A percentile compares a stretch with the other conserved stretches of the same genome.
These are phyloP conservation scores for Microchrysa polita DNA, from an alignment of 2,888 invertebrate species.

Conservation along the genomic window DNA sequence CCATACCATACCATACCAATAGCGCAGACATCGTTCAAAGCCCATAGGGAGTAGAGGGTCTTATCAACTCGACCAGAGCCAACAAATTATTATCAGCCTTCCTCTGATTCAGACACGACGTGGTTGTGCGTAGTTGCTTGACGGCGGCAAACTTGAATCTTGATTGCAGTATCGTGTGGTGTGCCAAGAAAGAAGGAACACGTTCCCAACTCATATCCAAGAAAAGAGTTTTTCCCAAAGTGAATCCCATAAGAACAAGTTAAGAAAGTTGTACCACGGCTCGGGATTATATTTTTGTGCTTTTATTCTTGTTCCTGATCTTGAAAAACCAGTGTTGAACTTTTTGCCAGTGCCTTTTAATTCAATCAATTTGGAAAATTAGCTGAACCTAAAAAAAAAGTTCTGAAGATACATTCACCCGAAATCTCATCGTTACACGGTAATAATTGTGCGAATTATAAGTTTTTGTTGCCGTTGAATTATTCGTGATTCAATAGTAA, in stretches of 20 bases:
- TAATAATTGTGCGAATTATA: conserved; percentile 11
- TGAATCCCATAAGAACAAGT: conserved; percentile 5
- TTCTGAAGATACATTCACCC: not conserved
- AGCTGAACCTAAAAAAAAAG: conserved; percentile 8
- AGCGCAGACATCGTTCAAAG: too few species aligned
- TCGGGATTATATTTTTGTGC: conserved; percentile 25
- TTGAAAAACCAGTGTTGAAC: conserved; percentile 18
- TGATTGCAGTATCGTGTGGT: not conserved
- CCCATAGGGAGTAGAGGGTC: conserved; percentile 21
- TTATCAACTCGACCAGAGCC: conserved; percentile 20
- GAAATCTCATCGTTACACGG: not conserved
- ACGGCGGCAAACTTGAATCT: conserved; percentile 8
- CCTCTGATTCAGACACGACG: conserved; percentile 26
- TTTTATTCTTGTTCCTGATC: not conserved
- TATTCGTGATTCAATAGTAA: too few species aligned
- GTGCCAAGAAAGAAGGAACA: too few species aligned
- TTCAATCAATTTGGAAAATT: conserved; percentile 10
- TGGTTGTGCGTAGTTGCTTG: too few species aligned
- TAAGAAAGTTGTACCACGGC: conserved; percentile 37
- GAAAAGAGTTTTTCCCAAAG: not conserved
- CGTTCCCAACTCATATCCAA: not conserved
- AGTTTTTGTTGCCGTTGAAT: too few species aligned
- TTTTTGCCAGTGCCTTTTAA: conserved; percentile 30
- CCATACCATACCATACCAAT: too few species aligned
- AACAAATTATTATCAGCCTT: conserved; percentile 34